phyloP scores from a whole-genome alignment of 2,113 vertebrate species.

The Laterallus jamaicensis region DNA sequence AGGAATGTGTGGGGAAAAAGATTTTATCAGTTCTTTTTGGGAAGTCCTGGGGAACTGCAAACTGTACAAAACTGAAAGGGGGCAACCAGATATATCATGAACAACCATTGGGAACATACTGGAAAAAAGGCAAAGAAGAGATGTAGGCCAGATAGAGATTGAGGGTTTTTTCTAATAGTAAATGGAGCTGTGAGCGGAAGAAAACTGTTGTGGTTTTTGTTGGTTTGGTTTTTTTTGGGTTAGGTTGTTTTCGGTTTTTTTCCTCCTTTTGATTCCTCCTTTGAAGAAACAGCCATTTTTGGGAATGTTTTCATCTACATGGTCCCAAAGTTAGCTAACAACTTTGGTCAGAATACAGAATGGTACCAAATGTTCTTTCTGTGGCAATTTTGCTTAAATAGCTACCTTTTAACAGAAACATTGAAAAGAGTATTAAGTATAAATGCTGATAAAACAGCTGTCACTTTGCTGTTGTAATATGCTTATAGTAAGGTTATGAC shows the following conservation, averaged over 20 bases:
- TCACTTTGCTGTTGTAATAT: not conserved
- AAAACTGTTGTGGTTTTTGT: not conserved
- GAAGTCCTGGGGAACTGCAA: not conserved
- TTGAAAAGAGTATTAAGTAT: not conserved
- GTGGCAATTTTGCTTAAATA: not conserved
- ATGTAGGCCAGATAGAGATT: not conserved
- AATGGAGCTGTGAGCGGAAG: not conserved
- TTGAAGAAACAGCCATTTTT: not conserved
- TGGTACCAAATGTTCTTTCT: not conserved
- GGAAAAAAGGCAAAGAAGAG: not conserved
- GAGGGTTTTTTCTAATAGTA: not conserved
- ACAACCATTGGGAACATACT: not conserved
- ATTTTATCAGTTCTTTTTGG: not conserved
- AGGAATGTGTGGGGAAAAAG: accelerated
- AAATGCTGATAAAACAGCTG: not conserved
- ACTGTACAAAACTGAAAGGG: not conserved
- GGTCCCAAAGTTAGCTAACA: not conserved
- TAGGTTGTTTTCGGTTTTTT: not conserved
- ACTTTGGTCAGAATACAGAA: not conserved
- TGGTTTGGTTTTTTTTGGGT: too few relatives aligned
- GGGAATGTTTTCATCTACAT: not conserved
- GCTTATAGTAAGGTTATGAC: not conserved
- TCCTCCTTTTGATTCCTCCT: not conserved
- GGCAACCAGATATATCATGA: not conserved
- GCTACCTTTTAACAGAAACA: not conserved